Conservation (phyloP, 1,140 invertebrate genomes). For the Meloidogyne chitwoodi region DNA sequence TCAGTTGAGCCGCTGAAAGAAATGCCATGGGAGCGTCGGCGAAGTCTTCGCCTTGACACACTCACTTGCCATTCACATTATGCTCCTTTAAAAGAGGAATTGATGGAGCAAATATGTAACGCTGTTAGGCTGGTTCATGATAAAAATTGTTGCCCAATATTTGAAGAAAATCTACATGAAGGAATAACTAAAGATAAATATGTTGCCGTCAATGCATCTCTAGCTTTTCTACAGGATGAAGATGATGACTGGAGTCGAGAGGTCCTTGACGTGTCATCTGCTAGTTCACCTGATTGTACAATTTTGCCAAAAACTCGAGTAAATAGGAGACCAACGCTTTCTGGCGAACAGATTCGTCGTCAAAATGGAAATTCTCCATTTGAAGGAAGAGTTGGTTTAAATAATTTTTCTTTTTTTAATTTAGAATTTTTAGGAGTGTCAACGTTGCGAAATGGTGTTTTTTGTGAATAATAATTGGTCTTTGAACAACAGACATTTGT, state of each 20-base stretch:
- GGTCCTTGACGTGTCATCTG: constrained; percentile 6
- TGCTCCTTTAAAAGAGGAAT: constrained; percentile 1
- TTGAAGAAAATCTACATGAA: background rate
- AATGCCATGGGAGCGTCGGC: background rate
- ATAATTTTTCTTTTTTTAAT: background rate
- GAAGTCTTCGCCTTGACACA: constrained; percentile 4
- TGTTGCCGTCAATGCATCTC: constrained; percentile 14
- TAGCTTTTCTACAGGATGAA: constrained; percentile 12
- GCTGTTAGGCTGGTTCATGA: background rate
- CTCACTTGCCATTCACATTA: background rate
- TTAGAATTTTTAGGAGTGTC: constrained; percentile 4
- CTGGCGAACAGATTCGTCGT: constrained; percentile 6
- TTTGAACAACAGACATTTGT: constrained; percentile 5
- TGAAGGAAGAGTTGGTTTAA: constrained; percentile 3
- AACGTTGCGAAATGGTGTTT: constrained; percentile 18
- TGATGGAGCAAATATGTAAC: background rate
- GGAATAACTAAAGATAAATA: background rate
- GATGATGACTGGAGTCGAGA: constrained; percentile 24
- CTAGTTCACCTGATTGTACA: background rate
- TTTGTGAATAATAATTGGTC: constrained; percentile 14
- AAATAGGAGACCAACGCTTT: constrained; percentile 6
- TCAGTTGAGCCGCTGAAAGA: background rate
- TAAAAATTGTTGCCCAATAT: background rate
- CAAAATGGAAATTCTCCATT: constrained; percentile 6
- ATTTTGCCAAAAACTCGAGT: background rate